phyloP scores from a whole-genome alignment of 2,888 invertebrate genomes.

The Archips crataeganus region DNA sequence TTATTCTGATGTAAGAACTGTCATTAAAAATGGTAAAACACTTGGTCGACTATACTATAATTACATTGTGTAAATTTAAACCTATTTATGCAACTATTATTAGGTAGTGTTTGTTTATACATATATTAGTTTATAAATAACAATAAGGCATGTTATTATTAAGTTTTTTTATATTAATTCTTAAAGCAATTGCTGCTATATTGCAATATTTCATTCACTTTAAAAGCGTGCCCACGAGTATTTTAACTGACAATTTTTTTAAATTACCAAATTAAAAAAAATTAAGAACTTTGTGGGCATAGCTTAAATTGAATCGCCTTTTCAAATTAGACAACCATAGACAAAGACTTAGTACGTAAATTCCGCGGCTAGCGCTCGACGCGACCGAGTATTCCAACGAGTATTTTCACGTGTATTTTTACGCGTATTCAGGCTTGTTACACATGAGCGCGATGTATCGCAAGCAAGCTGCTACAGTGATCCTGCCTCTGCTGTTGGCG shows the following conservation, averaged over 20 bases:
- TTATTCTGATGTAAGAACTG: too few species aligned
- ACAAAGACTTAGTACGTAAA: constrained; percentile 43
- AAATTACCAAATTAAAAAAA: background rate
- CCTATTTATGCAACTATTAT: too few species aligned
- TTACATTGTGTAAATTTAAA: too few species aligned
- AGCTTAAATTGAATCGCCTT: constrained; percentile 42
- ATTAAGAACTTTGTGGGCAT: constrained; percentile 20
- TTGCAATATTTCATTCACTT: constrained; percentile 26
- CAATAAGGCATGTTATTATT: constrained; percentile 31
- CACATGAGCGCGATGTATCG: constrained; percentile 72
- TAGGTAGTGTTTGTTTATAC: too few species aligned
- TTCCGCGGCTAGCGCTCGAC: constrained; percentile 10
- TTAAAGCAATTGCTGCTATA: constrained; percentile 28
- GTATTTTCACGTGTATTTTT: constrained; percentile 37
- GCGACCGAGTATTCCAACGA: constrained; percentile 34
- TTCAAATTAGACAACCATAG: constrained; percentile 44
- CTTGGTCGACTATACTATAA: too few species aligned
- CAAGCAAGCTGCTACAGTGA: constrained; percentile 65
- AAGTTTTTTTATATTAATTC: constrained; percentile 2
- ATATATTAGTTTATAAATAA: too few species aligned
- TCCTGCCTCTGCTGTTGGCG: constrained; percentile 66
- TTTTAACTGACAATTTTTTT: background rate
- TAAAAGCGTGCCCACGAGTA: constrained; percentile 29
- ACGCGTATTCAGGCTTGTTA: constrained; percentile 47
- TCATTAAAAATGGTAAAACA: too few species aligned